Evolutionary conservation across 1,140 invertebrate species (phyloP).

Genomic region (Melipona quadrifasciata): DNA sequence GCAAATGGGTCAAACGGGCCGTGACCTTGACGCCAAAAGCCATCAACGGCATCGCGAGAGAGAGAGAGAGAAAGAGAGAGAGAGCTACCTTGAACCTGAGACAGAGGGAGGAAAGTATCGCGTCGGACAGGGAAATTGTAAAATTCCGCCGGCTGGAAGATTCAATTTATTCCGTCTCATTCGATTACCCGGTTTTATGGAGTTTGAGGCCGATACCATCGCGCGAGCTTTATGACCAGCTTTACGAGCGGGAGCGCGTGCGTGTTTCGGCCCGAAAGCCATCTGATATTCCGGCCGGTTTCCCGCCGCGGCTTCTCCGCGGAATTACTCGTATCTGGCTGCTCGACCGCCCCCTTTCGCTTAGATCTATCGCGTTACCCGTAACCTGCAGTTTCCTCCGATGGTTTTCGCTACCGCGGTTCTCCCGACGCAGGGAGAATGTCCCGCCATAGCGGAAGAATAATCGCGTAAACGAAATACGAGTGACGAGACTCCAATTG

Average conservation of each 20-base stretch:
- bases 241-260: slow-evolving; percentile 53
- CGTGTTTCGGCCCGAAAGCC: slow-evolving; percentile 31
- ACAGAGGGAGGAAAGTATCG: not conserved
- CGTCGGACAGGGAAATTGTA: not conserved
- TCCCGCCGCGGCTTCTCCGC: slow-evolving; percentile 44
- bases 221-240: slow-evolving; percentile 43
- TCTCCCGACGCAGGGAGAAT: not conserved
- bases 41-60: not conserved
- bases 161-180: slow-evolving; percentile 56
- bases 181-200: slow-evolving; percentile 59
- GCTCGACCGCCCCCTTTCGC: not conserved
- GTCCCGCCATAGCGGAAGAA: not conserved
- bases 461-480: no score
- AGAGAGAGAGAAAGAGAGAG: no score
- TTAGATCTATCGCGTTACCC: not conserved
- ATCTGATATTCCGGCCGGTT: slow-evolving; percentile 46
- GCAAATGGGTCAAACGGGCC: slow-evolving; percentile 25
- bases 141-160: slow-evolving; percentile 32
- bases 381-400: no score
- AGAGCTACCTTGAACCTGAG: not conserved
- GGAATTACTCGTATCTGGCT: slow-evolving; percentile 27
- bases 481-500: no score
- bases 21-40: slow-evolving; percentile 30
- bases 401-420: no score
- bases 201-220: slow-evolving; percentile 40